Evolutionary conservation across 2,888 invertebrate genomes (phyloP).

Genomic region (Nebria brevicollis): DNA sequence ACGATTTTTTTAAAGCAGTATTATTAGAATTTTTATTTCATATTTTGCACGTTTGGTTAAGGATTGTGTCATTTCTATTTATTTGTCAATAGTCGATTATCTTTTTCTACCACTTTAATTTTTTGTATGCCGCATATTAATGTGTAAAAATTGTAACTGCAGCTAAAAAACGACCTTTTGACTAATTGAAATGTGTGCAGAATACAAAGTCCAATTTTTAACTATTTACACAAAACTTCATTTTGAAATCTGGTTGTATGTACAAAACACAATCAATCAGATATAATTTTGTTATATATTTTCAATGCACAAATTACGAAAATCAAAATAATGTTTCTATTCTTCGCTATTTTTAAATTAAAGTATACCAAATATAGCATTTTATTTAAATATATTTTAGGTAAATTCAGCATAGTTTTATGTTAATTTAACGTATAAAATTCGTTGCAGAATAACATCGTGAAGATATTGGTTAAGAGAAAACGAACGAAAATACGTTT

Average conservation of each 20-base stretch:
- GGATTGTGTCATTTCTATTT: neutral
- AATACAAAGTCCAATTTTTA: constrained; percentile 28
- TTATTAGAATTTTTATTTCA: constrained; percentile 29
- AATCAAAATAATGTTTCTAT: neutral
- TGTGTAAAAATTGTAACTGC: neutral
- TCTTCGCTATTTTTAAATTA: neutral
- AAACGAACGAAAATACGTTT: neutral
- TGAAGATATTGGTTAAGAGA: neutral
- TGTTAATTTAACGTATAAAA: too few species aligned
- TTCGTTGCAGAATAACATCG: neutral
- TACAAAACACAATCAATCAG: neutral
- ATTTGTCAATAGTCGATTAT: neutral
- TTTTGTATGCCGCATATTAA: constrained; percentile 1
- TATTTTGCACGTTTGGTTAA: constrained; percentile 27
- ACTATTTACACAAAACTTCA: neutral
- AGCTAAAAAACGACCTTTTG: neutral
- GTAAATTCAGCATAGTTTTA: neutral
- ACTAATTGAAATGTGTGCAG: constrained; percentile 39
- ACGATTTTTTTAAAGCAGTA: constrained; percentile 24
- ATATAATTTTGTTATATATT: neutral
- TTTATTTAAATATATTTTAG: too few species aligned
- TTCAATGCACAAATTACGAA: neutral
- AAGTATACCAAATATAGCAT: too few species aligned
- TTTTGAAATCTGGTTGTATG: neutral
- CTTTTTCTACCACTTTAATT: neutral